Conservation (phyloP, 2,888 invertebrate genomes). For the Fragum fragum region DNA sequence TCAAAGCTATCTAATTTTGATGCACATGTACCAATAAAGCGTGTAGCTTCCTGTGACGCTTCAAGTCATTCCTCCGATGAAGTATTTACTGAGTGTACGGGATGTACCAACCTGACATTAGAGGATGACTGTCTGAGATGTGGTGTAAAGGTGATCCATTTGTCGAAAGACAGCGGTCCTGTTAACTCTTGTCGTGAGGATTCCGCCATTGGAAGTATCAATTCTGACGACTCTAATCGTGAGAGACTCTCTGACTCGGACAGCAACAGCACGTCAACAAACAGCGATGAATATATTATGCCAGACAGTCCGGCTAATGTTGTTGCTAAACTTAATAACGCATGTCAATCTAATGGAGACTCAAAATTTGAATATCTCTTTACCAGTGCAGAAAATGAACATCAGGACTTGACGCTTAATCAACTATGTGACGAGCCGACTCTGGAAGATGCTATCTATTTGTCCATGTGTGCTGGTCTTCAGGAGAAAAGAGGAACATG, state of each 20-base stretch:
- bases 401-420: neutral
- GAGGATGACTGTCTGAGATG: constrained; percentile 34
- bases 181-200: constrained; percentile 41
- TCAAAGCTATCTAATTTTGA: neutral
- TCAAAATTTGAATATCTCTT: neutral
- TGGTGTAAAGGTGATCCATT: constrained; percentile 21
- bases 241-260: constrained; percentile 21
- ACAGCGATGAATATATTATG: constrained; percentile 51
- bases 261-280: constrained; percentile 21
- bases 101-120: neutral
- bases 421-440: neutral
- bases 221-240: constrained; percentile 55
- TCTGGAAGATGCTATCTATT: neutral
- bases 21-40: neutral
- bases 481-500: neutral
- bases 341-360: neutral
- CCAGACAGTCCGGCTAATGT: constrained; percentile 43
- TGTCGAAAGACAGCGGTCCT: constrained; percentile 16
- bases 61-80: constrained; percentile 46
- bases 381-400: neutral
- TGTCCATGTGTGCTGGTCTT: neutral
- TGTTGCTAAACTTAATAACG: neutral
- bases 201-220: constrained; percentile 58
- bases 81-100: constrained; percentile 50
- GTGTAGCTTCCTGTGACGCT: neutral